phyloP scores from a whole-genome alignment of 2,113 vertebrate genomes.

The Cygnus atratus region DNA sequence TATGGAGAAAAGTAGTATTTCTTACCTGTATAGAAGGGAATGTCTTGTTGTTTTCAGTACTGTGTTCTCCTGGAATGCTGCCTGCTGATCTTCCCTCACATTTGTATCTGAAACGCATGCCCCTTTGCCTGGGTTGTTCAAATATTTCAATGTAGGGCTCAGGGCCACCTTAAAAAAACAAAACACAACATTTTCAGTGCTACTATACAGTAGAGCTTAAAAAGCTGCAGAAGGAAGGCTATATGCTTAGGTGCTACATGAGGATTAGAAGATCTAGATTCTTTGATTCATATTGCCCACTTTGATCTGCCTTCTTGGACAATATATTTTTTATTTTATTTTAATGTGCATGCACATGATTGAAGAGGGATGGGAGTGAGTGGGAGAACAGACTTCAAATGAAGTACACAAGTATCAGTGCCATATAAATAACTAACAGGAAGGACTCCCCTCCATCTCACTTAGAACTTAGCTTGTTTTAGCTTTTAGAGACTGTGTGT shows the following conservation, averaged over 20 bases:
- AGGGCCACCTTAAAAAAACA: constrained; percentile 74
- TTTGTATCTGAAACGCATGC: constrained; percentile 98
- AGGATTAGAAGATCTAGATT: not conserved
- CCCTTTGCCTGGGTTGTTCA: constrained; percentile 94
- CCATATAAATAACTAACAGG: not conserved
- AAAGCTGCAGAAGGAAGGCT: not conserved
- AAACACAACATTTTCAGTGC: not conserved
- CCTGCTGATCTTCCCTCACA: constrained; percentile 96
- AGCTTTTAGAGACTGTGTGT: rapidly evolving
- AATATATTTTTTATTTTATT: not conserved
- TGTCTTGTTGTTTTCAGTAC: constrained; percentile 92
- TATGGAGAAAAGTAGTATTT: not conserved
- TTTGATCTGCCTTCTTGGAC: not conserved
- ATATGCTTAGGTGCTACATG: not conserved
- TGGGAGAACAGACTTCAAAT: not conserved
- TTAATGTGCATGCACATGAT: not conserved
- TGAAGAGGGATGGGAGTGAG: not conserved
- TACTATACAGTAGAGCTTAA: not conserved
- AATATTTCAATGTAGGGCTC: constrained; percentile 90
- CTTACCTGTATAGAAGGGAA: constrained; percentile 94
- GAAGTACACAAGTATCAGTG: not conserved
- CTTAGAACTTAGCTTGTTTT: not conserved
- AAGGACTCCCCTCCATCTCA: not conserved
- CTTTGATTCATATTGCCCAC: not conserved
- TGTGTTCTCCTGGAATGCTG: constrained; percentile 95